A percentile compares a stretch with the other conserved stretches of the same genome.
Conservation (phyloP, 64 coral and sea anemone genomes). For the Dendronephthya gigantea region DNA sequence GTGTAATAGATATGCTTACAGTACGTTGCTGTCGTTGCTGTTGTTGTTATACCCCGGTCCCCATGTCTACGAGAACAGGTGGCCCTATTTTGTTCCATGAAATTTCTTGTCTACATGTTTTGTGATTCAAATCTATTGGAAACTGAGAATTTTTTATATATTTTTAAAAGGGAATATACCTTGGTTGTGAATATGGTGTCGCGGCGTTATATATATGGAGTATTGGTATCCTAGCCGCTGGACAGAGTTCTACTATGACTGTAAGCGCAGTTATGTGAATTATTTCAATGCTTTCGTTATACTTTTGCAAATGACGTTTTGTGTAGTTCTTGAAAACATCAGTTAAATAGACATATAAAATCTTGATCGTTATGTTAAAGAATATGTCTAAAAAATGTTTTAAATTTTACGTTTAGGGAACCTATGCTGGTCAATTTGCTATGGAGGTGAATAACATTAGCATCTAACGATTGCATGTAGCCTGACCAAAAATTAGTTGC, state of each 20-base stretch:
- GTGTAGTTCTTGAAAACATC: too few species aligned
- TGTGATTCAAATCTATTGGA: too few species aligned
- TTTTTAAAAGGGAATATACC: constrained; percentile 71
- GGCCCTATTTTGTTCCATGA: too few species aligned
- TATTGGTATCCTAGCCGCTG: constrained; percentile 83
- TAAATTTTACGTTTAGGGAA: constrained; percentile 51
- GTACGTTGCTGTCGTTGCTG: background rate
- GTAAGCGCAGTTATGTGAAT: constrained; percentile 23
- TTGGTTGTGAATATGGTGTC: constrained; percentile 85
- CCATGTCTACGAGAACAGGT: too few species aligned
- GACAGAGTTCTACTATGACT: constrained; percentile 98
- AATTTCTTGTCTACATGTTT: too few species aligned
- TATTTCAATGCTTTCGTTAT: background rate
- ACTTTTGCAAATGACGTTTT: too few species aligned
- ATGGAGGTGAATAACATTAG: too few species aligned
- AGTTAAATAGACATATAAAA: too few species aligned
- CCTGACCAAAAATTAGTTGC: too few species aligned
- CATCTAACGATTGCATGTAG: too few species aligned
- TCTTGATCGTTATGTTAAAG: background rate
- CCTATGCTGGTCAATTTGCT: constrained; percentile 94
- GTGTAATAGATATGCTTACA: too few species aligned
- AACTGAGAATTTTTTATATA: background rate
- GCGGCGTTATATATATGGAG: constrained; percentile 89
- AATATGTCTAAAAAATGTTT: background rate
- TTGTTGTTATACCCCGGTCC: too few species aligned